A percentile compares a stretch with the other conserved stretches of the same genome.
These are phyloP conservation scores for Ptychoptera contaminata DNA, from an alignment of 2,888 invertebrate genomes.

Conservation along the genomic window DNA sequence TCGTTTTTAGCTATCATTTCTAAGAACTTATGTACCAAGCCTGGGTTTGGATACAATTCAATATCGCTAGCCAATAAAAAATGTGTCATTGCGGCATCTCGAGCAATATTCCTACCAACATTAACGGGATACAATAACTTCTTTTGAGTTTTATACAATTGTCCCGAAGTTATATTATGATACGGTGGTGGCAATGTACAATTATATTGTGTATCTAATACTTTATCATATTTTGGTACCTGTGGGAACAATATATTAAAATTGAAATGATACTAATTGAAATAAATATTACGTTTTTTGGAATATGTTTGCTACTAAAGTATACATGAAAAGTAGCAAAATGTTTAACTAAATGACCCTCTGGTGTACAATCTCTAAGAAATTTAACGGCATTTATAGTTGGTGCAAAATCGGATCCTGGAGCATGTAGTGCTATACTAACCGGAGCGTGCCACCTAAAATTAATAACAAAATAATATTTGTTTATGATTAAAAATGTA, in stretches of 20 bases:
- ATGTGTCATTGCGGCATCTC: conserved; percentile 66
- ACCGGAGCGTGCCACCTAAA: conserved; percentile 71
- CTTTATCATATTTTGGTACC: conserved; percentile 49
- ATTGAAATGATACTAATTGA: background rate
- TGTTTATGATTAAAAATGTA: background rate
- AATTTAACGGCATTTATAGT: conserved; percentile 68
- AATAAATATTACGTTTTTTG: conserved; percentile 38
- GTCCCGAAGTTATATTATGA: conserved; percentile 42
- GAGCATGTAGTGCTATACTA: conserved; percentile 75
- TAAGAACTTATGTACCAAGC: conserved; percentile 62
- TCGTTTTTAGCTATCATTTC: conserved; percentile 66
- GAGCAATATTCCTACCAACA: conserved; percentile 76
- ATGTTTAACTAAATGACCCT: conserved; percentile 50
- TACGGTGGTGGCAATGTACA: conserved; percentile 58
- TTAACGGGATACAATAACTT: conserved; percentile 79
- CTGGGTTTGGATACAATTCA: conserved; percentile 77
- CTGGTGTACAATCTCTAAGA: conserved; percentile 57
- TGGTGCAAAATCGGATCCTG: conserved; percentile 63
- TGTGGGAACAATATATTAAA: conserved; percentile 15
- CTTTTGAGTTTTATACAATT: conserved; percentile 64
- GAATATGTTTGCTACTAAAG: conserved; percentile 75
- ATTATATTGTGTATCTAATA: conserved; percentile 48
- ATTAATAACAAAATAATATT: background rate
- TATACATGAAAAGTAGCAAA: conserved; percentile 80
- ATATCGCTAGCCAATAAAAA: conserved; percentile 77